Base-by-base conservation (phyloP, 92 coral and sea anemone genomes). In the Zoanthus solanderi region DNA sequence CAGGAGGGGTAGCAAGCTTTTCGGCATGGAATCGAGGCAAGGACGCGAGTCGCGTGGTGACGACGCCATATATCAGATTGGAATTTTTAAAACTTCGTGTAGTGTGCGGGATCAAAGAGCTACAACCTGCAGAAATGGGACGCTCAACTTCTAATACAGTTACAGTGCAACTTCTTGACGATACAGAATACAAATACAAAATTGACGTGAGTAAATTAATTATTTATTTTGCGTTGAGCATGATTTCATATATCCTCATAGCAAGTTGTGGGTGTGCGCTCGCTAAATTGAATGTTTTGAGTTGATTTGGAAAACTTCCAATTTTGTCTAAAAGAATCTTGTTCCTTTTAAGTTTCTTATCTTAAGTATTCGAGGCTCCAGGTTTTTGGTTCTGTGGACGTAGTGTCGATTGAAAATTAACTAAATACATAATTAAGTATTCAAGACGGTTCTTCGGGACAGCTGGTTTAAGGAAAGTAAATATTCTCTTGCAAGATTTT, bases 21-120 rank as follows among this genome's bases (percentile, higher is more conserved):
- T 2, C 5, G 44, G 8, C 52, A 47, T 44, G 42, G 65, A 15
- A 45, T 80, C 75, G 85, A 80, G 85, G 85, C 61, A 45, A 37
- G 30, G 85, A 80, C 85, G 85, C 85, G 74, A 80, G 72, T 80
- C 85, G 75, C 85, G 85, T 80, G 85, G 85, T 65, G 85, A 80
- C 85, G 85, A 74, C 85, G 85, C 85, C 75, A 80, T 44, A 80
- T 37, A 37, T 61, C 60, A 74, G 45, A 65, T 58, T 9, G 85
- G 75, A 80, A 80, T 44, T 80, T 42, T 37, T 37, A 37, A 37
- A 31, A 14, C n/a, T 66, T 11, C 45, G 3, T 68, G 16, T 29
- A 10, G 31, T 13, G 3, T 65, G 69, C 2, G 44, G 58, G 74
- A 50, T 30, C 47, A 66, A 44, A 31, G 42, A 46, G 37, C 44